phyloP scores from a whole-genome alignment of 2,888 invertebrate genomes.

The Eupithecia subfuscata region DNA sequence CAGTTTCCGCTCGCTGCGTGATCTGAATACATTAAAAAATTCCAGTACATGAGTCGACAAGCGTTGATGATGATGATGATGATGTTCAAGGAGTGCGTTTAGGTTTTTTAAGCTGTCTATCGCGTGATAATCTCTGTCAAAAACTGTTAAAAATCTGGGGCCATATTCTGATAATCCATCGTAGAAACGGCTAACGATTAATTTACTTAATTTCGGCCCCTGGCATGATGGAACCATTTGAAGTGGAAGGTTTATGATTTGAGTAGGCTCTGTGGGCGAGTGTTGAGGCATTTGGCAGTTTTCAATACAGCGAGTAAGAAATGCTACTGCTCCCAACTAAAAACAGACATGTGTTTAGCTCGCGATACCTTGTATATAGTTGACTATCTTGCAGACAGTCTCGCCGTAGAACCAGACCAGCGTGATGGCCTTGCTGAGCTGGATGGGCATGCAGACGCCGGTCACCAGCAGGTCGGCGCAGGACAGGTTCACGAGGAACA shows the following conservation, averaged over 20 bases:
- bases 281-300: too few relatives aligned
- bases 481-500: constrained; percentile 89
- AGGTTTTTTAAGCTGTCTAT: background rate
- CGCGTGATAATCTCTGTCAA: background rate
- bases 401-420: constrained; percentile 89
- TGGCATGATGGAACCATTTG: too few relatives aligned
- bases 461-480: constrained; percentile 89
- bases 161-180: too few relatives aligned
- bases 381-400: constrained; percentile 88
- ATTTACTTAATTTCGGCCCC: too few relatives aligned
- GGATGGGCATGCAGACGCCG: constrained; percentile 89
- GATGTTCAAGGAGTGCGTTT: background rate
- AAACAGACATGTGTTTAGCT: background rate
- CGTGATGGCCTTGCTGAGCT: constrained; percentile 88
- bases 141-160: background rate
- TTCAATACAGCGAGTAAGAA: background rate
- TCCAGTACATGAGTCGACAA: too few relatives aligned
- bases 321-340: background rate
- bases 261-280: too few relatives aligned
- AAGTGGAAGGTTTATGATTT: too few relatives aligned
- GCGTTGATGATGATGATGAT: too few relatives aligned
- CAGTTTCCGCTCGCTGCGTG: background rate
- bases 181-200: too few relatives aligned
- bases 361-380: constrained; percentile 88
- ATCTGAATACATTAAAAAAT: background rate